phyloP scores from a whole-genome alignment of 2,113 vertebrate genomes.

The Ranitomeya imitator region DNA sequence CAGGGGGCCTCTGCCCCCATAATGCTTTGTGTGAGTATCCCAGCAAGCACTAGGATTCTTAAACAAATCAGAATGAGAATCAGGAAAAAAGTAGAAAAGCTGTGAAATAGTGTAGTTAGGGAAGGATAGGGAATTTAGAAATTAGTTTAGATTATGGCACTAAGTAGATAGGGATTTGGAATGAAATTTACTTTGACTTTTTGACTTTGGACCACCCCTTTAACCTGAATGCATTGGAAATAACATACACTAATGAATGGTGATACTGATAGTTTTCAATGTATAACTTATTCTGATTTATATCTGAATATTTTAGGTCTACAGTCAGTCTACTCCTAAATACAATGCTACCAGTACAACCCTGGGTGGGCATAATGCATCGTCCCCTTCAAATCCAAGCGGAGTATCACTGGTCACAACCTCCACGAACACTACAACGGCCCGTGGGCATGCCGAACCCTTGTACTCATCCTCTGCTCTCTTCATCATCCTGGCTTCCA shows the following conservation, averaged over 20 bases:
- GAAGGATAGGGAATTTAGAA: too few relatives aligned
- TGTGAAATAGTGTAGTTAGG: too few relatives aligned
- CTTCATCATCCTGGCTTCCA: slow-evolving; percentile 64
- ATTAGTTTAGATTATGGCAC: too few relatives aligned
- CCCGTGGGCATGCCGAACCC: slow-evolving; percentile 63
- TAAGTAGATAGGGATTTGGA: too few relatives aligned
- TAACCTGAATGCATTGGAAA: background rate
- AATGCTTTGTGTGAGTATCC: too few relatives aligned
- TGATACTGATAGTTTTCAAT: background rate
- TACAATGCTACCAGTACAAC: slow-evolving; percentile 50
- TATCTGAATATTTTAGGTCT: slow-evolving; percentile 69
- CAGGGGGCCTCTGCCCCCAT: too few relatives aligned
- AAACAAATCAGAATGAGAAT: too few relatives aligned
- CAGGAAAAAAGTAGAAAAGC: too few relatives aligned
- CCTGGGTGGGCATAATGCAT: slow-evolving; percentile 53
- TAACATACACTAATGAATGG: background rate
- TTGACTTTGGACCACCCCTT: too few relatives aligned
- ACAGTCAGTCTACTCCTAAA: slow-evolving; percentile 57
- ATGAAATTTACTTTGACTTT: too few relatives aligned
- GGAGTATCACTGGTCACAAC: slow-evolving; percentile 59
- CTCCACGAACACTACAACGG: slow-evolving; percentile 67
- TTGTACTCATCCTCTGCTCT: slow-evolving; percentile 71
- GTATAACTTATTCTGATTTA: slow-evolving; percentile 46
- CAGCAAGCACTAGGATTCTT: too few relatives aligned
- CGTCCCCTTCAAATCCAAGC: slow-evolving; percentile 57